Evolutionary conservation across 2,797 vertebrate species (phyloP), one percentile per base, ranked within the genome.

Genomic region (Linurgus olivaceus): DNA sequence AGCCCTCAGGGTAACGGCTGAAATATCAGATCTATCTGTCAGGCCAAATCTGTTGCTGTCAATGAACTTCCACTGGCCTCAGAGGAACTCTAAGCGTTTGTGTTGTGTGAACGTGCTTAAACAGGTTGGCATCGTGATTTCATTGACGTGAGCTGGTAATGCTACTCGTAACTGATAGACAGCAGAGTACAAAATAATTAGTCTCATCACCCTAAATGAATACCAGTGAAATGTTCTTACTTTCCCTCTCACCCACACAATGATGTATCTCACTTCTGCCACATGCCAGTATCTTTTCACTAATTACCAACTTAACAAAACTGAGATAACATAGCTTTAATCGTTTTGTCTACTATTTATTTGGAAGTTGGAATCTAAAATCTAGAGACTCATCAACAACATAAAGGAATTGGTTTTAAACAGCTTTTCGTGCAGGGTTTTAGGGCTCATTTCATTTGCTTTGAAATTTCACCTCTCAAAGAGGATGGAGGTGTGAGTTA

Each of bases 201-300:
- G 95, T 88, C 87, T 96, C 86, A 61, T 96, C 93, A 93, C 90
- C 91, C 88, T 81, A 87, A 93, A 78, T 35, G 90, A 96, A 75
- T 82, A 94, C 74, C 71, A 91, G 81, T 47, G 71, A 94, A 96
- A 87, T 7, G 31, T 95, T 90, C 23, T 77, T 91, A 86, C 82
- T 95, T 95, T 85, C 77, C 89, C 81, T 94, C 96, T 95, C 94
- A 96, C 96, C 86, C 93, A 93, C 95, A 93, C 89, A 88, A 47
- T 83, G 88, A 84, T 94, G 75, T 89, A 78, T 94, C 85, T 93
- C 88, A 82, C 75, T 97, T 94, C 90, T 96, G 90, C 90, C 95
- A 96, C 94, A 89, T 94, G 91, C 79, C 92, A 87, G 40, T 92
- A 85, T 89, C 85, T 95, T 77, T 92, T 85, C 67, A n/a, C 82